A percentile compares a stretch with the other conserved stretches of the same genome.
Conservation (phyloP, 92 coral and sea anemone genomes). For the Heteractis magnifica region DNA sequence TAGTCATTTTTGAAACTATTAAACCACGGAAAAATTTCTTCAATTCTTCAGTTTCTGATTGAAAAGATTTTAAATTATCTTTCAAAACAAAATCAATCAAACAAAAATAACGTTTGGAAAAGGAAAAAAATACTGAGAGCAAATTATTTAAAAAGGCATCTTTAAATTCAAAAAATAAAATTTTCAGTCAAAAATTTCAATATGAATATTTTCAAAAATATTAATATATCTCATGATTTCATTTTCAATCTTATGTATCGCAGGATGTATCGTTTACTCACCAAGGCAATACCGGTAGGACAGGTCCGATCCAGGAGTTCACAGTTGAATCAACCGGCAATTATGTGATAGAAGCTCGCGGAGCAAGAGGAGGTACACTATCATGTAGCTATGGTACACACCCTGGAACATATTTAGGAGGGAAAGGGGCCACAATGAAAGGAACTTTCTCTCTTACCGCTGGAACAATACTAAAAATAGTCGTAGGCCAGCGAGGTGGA, state of each 20-base stretch:
- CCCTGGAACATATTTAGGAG: constrained; percentile 67
- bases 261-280: constrained; percentile 21
- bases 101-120: too few species aligned
- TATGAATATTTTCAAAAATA: not conserved
- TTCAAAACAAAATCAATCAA: too few species aligned
- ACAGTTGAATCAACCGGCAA: constrained; percentile 16
- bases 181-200: too few species aligned
- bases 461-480: constrained; percentile 48
- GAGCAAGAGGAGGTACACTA: constrained; percentile 64
- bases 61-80: too few species aligned
- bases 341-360: constrained; percentile 40
- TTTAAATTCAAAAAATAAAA: too few species aligned
- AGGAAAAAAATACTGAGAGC: too few species aligned
- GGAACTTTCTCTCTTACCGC: constrained; percentile 31
- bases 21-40: too few species aligned
- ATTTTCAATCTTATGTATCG: not conserved
- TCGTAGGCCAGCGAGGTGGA: constrained; percentile 68
- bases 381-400: constrained; percentile 36
- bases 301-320: constrained; percentile 34
- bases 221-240: too few species aligned
- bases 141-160: too few species aligned
- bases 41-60: too few species aligned
- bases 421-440: constrained; percentile 51
- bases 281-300: constrained; percentile 28
- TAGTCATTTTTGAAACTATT: too few species aligned